These are phyloP conservation scores for Scomber colias DNA, from an alignment of 2,113 vertebrate genomes.

Conservation along the genomic window DNA sequence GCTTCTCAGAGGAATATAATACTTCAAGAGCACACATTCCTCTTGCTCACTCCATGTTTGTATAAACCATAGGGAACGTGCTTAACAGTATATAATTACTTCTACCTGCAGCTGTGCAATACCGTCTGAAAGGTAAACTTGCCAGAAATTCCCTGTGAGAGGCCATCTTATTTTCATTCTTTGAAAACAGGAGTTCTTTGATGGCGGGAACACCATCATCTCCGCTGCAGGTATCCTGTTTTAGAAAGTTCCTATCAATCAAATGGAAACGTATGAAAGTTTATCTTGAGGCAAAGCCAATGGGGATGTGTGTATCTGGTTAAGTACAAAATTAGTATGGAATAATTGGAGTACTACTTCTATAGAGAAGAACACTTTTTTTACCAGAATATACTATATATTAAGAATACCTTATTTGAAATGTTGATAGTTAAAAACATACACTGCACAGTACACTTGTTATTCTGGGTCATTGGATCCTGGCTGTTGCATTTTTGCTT, in stretches of 20 bases:
- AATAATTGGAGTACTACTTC: constrained; percentile 47
- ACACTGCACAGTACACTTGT: background rate
- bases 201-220: constrained; percentile 64
- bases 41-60: constrained; percentile 55
- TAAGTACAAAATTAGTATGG: constrained; percentile 61
- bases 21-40: constrained; percentile 72
- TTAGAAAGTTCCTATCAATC: constrained; percentile 70
- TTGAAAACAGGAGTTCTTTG: constrained; percentile 70
- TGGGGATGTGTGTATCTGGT: constrained; percentile 47
- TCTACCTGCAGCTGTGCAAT: constrained; percentile 60
- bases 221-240: constrained; percentile 68
- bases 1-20: constrained; percentile 73
- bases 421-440: background rate
- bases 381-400: constrained; percentile 14
- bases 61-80: constrained; percentile 51
- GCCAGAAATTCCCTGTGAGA: constrained; percentile 64
- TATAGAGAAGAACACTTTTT: background rate
- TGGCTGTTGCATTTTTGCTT: constrained; percentile 6
- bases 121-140: constrained; percentile 70
- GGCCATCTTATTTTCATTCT: constrained; percentile 66
- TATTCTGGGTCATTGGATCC: constrained; percentile 8
- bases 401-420: background rate
- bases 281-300: constrained; percentile 67
- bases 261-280: constrained; percentile 56
- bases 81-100: constrained; percentile 79